Conservation (phyloP, 2,888 invertebrate genomes). For the Cheilosia scutellata region DNA sequence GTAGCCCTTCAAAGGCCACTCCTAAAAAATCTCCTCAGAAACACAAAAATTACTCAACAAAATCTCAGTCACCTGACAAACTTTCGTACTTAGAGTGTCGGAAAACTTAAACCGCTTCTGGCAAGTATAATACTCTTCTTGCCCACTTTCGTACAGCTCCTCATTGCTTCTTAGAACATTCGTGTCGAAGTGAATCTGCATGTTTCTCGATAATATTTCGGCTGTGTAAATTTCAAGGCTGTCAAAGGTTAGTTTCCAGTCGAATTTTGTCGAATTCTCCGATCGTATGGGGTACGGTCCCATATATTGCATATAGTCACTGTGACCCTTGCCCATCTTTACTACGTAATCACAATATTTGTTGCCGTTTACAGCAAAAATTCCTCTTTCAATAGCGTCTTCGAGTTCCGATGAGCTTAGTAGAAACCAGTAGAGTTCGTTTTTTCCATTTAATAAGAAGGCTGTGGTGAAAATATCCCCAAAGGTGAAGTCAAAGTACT, state of each 20-base stretch:
- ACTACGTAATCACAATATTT: slow-evolving; percentile 4
- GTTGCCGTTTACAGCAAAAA: not conserved
- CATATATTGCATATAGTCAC: not conserved
- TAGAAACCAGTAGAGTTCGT: slow-evolving; percentile 8
- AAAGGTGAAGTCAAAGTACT: slow-evolving; percentile 11
- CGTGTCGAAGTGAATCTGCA: slow-evolving; percentile 2
- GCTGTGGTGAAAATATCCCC: slow-evolving; percentile 15
- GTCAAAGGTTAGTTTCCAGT: slow-evolving; percentile 16
- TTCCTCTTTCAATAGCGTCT: slow-evolving; percentile 3
- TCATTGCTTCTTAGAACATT: not conserved
- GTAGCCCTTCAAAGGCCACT: too few relatives aligned
- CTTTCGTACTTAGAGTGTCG: not conserved
- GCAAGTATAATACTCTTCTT: not conserved
- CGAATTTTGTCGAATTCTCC: not conserved
- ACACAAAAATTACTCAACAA: not conserved
- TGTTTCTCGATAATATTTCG: not conserved
- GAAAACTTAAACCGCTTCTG: not conserved
- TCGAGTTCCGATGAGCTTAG: not conserved
- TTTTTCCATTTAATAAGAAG: slow-evolving; percentile 1
- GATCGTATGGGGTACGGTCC: slow-evolving; percentile 22
- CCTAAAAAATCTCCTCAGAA: not conserved
- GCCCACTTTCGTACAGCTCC: not conserved
- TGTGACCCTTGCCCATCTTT: not conserved
- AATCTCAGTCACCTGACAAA: not conserved
- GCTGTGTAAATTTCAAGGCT: not conserved